Conservation (phyloP, 2,888 invertebrate genomes). For the Callyntrura sp. region DNA sequence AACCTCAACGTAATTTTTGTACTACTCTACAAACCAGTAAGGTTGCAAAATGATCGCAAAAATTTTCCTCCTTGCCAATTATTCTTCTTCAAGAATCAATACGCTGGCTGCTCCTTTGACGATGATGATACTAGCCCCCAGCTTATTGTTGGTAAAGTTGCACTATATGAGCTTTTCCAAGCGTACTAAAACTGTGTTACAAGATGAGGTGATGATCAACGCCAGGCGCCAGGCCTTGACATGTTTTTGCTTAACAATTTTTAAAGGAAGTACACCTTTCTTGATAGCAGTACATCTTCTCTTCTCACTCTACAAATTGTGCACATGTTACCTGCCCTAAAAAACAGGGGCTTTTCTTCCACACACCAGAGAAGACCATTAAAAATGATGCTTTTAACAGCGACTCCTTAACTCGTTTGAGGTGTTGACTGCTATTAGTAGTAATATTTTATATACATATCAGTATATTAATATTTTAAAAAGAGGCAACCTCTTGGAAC, state of each 20-base stretch:
- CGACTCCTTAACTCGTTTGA: not conserved
- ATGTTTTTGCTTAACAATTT: slow-evolving; percentile 7
- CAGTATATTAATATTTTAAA: not conserved
- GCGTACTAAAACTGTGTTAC: not conserved
- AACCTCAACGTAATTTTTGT: not conserved
- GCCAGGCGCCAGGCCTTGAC: slow-evolving; percentile 13
- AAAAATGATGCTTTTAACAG: not conserved
- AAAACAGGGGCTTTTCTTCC: slow-evolving; percentile 34
- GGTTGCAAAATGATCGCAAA: not conserved
- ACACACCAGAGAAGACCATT: not conserved
- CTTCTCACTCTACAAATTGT: not conserved
- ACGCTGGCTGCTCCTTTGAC: not conserved
- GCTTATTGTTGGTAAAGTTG: not conserved
- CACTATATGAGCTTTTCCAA: not conserved
- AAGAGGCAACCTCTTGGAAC: slow-evolving; percentile 5
- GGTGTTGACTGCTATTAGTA: not conserved
- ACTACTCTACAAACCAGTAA: not conserved
- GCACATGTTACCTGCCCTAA: slow-evolving; percentile 27
- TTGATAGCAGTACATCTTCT: not conserved
- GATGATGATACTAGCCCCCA: not conserved
- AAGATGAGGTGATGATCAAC: not conserved
- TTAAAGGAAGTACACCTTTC: slow-evolving; percentile 2
- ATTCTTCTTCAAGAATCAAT: no score
- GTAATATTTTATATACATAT: not conserved
- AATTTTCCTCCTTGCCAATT: no score